Base-by-base conservation (phyloP, 2,113 vertebrate species). In the Cettia cetti region DNA sequence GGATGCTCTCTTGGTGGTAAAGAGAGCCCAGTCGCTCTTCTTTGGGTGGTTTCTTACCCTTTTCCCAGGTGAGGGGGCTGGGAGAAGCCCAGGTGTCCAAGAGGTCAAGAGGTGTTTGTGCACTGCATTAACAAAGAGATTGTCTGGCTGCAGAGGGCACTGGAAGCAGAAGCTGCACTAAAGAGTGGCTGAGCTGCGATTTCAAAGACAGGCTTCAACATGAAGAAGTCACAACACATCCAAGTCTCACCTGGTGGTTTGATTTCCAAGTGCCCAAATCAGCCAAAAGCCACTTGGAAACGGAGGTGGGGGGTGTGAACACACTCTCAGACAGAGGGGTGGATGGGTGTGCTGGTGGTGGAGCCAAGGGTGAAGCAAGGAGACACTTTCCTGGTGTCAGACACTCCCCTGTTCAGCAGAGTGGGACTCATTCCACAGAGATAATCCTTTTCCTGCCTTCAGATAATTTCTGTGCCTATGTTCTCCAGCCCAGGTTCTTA, bases 1-100 rank as follows among this genome's bases (percentile, higher is more conserved):
- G 72, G 82, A 83, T 97, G 95, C 86, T 95, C 69, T 89, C 20
- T 15, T 89, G 94, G 84, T 86, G 86, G 84, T 92, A 90, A n/a
- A 92, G 79, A 40, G 14, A 83, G 80, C 39, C 61, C 70, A 33
- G 77, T 33, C 2, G 1, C 16, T 69, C 83, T 80, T 64, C 35
- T 89, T 95, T 92, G 82, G 61, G 42, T 90, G 80, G 31, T 18
- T 93, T 65, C 61, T 42, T 68, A 50, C 59, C 52, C n/a, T 61
- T 90, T 80, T 30, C 26, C 39, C 33, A 11, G 37, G 53, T 26
- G 42, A 94, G 80, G 33, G 39, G 44, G 33, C 45, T 83, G 44
- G 65, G 44, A 94, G 66, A 81, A 82, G 16, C 7, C 75, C 40
- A 31, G 27, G 14, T 30, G 22, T 10, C 27, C 42, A 49, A 68